A percentile compares a stretch with the other conserved stretches of the same genome.
phyloP scores from a whole-genome alignment of 1,140 invertebrate species.

The Oryzaephilus surinamensis region DNA sequence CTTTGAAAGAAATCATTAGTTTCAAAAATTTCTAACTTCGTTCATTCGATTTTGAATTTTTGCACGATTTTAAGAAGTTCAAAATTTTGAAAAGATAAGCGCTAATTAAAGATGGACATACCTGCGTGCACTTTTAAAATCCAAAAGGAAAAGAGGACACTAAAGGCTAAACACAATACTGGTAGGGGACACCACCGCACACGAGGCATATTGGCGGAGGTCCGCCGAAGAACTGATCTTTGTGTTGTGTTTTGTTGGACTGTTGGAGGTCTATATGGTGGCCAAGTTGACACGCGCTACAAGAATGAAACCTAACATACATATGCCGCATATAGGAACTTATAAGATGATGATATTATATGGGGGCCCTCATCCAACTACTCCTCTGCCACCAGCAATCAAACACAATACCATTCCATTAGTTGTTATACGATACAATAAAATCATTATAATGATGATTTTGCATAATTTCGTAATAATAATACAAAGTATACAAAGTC shows the following conservation, averaged over 20 bases:
- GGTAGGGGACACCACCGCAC: slow-evolving; percentile 17
- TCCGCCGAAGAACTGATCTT: slow-evolving; percentile 26
- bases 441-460: too few relatives aligned
- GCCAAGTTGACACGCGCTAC: slow-evolving; percentile 20
- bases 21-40: too few relatives aligned
- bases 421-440: too few relatives aligned
- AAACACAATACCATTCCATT: too few relatives aligned
- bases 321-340: slow-evolving; percentile 11
- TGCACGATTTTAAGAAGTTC: background rate
- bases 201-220: slow-evolving; percentile 23
- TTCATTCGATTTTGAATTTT: slow-evolving; percentile 2
- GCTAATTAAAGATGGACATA: slow-evolving; percentile 1
- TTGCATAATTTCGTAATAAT: too few relatives aligned
- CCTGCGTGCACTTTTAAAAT: slow-evolving; percentile 3
- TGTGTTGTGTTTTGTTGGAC: too few relatives aligned
- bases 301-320: slow-evolving; percentile 13
- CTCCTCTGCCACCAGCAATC: too few relatives aligned
- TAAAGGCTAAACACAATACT: slow-evolving; percentile 12
- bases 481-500: too few relatives aligned
- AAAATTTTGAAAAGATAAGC: too few relatives aligned
- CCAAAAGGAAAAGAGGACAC: background rate
- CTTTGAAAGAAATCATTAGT: too few relatives aligned
- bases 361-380: too few relatives aligned
- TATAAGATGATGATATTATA: too few relatives aligned
- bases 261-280: slow-evolving; percentile 19